Evolutionary conservation across 2,888 invertebrate species (phyloP).

Genomic region (Carabus problematicus): DNA sequence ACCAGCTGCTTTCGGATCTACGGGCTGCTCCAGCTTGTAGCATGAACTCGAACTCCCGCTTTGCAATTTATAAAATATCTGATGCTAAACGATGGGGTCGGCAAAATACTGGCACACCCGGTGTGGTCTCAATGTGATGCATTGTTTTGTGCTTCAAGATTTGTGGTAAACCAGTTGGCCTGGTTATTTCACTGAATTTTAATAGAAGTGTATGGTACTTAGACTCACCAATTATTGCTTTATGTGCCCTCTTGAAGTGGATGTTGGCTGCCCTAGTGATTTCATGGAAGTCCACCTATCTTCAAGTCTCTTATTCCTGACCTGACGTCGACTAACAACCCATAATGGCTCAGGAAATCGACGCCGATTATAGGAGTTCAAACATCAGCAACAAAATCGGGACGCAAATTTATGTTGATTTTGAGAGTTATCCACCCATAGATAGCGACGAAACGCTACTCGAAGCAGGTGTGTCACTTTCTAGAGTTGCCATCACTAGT

Average conservation of each 20-base stretch:
- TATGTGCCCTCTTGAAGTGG: neutral
- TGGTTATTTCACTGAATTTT: slow-evolving; percentile 22
- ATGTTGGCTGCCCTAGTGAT: too few species aligned
- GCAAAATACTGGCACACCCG: slow-evolving; percentile 48
- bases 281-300: neutral
- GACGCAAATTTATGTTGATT: slow-evolving; percentile 49
- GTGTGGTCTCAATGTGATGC: slow-evolving; percentile 48
- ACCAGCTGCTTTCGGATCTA: slow-evolving; percentile 50
- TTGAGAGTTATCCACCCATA: slow-evolving; percentile 47
- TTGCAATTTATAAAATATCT: slow-evolving; percentile 48
- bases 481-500: too few species aligned
- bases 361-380: slow-evolving; percentile 51
- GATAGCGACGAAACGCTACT: slow-evolving; percentile 44
- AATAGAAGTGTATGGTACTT: neutral
- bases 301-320: slow-evolving; percentile 39
- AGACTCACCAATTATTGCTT: neutral
- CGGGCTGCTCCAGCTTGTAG: slow-evolving; percentile 45
- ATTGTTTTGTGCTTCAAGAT: slow-evolving; percentile 28
- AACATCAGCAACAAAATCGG: slow-evolving; percentile 50
- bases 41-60: slow-evolving; percentile 49
- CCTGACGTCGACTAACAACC: slow-evolving; percentile 49
- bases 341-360: slow-evolving; percentile 50
- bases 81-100: slow-evolving; percentile 49
- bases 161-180: neutral
- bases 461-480: too few species aligned